Percentiles rank a stretch among this genome's conserved stretches.
Evolutionary conservation across 2,113 vertebrate species (phyloP).

Genomic region (Mastomys natalensis): DNA sequence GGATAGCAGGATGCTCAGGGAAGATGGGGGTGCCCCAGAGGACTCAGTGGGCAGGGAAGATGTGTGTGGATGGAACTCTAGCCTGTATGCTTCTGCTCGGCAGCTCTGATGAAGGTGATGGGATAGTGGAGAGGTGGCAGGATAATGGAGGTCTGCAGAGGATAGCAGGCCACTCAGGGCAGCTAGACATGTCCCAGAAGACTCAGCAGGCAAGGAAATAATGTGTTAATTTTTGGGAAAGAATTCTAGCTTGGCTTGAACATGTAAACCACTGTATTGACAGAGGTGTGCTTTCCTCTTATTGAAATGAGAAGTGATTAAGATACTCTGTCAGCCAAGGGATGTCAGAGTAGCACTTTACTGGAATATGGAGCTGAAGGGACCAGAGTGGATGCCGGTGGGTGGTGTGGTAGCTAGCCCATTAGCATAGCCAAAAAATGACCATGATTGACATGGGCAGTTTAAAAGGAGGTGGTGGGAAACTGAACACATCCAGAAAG

Average conservation of each 20-base stretch:
- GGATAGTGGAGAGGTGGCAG: too few species aligned
- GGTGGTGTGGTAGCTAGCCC: not conserved
- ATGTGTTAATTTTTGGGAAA: not conserved
- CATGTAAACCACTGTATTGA: not conserved
- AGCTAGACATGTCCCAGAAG: too few species aligned
- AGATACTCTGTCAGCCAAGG: not conserved
- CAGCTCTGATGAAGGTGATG: too few species aligned
- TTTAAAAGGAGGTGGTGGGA: conserved; percentile 8
- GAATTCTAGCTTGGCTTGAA: not conserved
- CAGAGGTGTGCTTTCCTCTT: not conserved
- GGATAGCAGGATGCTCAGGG: too few species aligned
- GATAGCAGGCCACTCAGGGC: too few species aligned
- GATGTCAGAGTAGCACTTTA: not conserved
- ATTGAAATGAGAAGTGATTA: not conserved
- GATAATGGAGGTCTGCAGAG: too few species aligned
- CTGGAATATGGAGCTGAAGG: not conserved
- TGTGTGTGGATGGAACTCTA: too few species aligned
- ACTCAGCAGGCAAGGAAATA: too few species aligned
- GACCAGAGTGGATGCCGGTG: not conserved
- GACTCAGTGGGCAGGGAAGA: too few species aligned
- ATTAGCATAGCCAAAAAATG: not conserved
- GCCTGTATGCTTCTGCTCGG: too few species aligned
- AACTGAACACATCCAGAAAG: not conserved
- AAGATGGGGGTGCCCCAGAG: too few species aligned
- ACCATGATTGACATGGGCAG: not conserved